Conservation (phyloP, 2,797 vertebrate genomes). For the Corythornis leucogaster region DNA sequence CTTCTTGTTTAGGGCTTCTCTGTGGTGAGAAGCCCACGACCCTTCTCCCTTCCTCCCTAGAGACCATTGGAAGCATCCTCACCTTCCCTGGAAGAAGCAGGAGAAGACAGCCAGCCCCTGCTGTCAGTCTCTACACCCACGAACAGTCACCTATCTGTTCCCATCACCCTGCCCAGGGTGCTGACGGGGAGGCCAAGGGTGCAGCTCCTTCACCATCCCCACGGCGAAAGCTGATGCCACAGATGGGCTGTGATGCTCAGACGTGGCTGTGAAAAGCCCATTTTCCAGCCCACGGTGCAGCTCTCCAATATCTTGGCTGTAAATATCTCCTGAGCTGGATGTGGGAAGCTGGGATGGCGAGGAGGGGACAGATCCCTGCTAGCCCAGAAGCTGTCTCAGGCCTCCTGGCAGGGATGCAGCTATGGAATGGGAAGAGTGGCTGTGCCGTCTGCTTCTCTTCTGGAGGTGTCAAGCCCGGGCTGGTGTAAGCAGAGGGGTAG, state of each 20-base stretch:
- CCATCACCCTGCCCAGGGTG: not conserved
- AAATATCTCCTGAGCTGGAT: not conserved
- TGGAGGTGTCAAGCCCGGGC: not conserved
- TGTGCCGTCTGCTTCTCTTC: not conserved
- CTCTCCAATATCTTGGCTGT: slow-evolving; percentile 15
- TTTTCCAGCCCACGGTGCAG: not conserved
- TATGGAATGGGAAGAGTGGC: not conserved
- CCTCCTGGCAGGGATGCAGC: slow-evolving; percentile 16
- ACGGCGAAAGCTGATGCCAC: not conserved
- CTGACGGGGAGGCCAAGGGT: not conserved
- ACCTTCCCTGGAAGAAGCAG: not conserved
- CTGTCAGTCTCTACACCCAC: not conserved
- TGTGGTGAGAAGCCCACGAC: not conserved
- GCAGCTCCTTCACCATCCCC: not conserved
- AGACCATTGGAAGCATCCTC: not conserved
- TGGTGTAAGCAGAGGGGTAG: not conserved
- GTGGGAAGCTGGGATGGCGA: slow-evolving; percentile 21
- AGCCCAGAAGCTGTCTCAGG: slow-evolving; percentile 34
- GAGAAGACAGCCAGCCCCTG: not conserved
- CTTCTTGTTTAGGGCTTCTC: not conserved
- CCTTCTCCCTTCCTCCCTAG: not conserved
- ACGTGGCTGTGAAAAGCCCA: not conserved
- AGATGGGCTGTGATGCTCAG: slow-evolving; percentile 14
- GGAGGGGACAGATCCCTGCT: slow-evolving; percentile 3
- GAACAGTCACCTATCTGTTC: not conserved